phyloP scores from a whole-genome alignment of 2,888 invertebrate genomes.

The Spodoptera littoralis region DNA sequence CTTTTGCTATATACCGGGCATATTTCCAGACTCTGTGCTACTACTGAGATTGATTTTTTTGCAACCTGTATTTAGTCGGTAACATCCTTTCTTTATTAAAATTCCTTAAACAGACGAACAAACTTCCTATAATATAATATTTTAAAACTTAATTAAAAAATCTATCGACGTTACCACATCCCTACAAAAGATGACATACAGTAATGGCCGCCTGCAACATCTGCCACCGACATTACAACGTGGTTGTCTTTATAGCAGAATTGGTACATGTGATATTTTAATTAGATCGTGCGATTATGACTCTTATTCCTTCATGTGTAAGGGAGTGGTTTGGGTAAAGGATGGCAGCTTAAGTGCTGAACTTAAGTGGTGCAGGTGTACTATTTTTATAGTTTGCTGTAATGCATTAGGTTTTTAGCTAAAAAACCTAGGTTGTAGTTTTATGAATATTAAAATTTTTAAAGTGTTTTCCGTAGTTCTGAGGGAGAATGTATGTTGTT shows the following conservation, averaged over 20 bases:
- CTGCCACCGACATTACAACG: conserved; percentile 80
- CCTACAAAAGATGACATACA: conserved; percentile 83
- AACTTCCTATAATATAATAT: background rate
- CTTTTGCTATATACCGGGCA: no score
- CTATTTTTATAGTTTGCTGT: conserved; percentile 52
- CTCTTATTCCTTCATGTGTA: conserved; percentile 40
- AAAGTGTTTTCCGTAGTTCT: conserved; percentile 1
- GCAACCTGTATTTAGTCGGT: no score
- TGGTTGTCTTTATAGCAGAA: conserved; percentile 71
- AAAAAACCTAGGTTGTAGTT: conserved; percentile 24
- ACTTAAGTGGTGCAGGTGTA: conserved; percentile 59
- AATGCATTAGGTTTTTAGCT: conserved; percentile 44
- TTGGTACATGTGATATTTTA: conserved; percentile 61
- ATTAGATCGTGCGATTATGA: conserved; percentile 54
- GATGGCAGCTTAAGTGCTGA: conserved; percentile 48
- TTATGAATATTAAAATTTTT: conserved; percentile 21
- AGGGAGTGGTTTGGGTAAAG: conserved; percentile 34
- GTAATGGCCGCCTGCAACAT: conserved; percentile 83
- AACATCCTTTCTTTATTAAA: no score
- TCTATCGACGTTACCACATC: conserved; percentile 52
- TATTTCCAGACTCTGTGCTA: no score
- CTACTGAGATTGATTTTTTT: no score
- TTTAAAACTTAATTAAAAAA: conserved; percentile 2
- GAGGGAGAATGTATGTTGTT: no score
- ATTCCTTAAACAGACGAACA: no score